Conservation (phyloP, 2,888 invertebrate species). For the Scaptodrosophila latifasciaeformis region DNA sequence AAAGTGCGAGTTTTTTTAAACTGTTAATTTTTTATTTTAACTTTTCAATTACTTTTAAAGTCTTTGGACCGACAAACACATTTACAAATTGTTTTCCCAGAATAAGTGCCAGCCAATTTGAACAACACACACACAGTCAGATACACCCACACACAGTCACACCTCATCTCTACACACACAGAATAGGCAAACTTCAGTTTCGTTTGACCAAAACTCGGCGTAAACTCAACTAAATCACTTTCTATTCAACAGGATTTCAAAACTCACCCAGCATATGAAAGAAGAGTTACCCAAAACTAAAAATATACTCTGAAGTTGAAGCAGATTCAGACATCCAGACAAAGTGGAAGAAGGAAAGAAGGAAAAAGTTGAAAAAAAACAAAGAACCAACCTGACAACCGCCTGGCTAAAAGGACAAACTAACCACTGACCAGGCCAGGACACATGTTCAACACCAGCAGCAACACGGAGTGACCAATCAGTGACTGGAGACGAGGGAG, state of each 20-base stretch:
- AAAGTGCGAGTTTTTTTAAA: conserved; percentile 30
- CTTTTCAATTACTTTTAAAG: conserved; percentile 72
- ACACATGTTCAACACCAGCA: conserved; percentile 37
- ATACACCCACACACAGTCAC: conserved; percentile 6
- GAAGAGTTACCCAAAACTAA: too few species aligned
- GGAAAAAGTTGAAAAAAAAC: too few species aligned
- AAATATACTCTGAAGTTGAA: too few species aligned
- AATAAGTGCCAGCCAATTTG: conserved; percentile 15
- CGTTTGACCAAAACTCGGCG: conserved; percentile 26
- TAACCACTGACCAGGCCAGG: conserved; percentile 20
- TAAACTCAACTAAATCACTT: conserved; percentile 55
- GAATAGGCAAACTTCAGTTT: too few species aligned
- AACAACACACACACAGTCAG: conserved; percentile 31
- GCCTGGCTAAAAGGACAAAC: too few species aligned
- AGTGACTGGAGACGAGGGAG: too few species aligned
- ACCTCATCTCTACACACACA: not conserved
- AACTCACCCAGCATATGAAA: conserved; percentile 10
- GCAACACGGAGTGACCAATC: conserved; percentile 26
- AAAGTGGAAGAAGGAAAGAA: conserved; percentile 24
- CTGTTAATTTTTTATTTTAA: conserved; percentile 69
- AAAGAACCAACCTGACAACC: too few species aligned
- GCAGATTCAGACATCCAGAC: conserved; percentile 10
- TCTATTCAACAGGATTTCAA: conserved; percentile 52
- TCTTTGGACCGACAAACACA: conserved; percentile 35
- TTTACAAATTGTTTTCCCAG: conserved; percentile 49